Conservation (phyloP, 2,888 invertebrate species). For the Epiblema foenella region DNA sequence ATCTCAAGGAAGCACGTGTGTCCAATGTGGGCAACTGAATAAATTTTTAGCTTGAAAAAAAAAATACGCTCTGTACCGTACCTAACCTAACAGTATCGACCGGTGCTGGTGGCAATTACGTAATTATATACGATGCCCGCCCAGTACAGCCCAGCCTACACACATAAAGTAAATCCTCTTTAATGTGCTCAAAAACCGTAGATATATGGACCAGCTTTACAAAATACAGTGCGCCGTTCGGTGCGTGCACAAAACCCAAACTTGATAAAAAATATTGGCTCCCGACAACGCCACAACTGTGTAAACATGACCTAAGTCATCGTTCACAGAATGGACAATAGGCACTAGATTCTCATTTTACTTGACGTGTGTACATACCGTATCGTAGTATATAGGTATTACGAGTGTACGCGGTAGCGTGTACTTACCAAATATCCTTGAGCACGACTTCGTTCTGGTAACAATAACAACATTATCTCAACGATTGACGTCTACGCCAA, state of each 20-base stretch:
- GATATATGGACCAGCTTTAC: too few relatives aligned
- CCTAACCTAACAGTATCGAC: too few relatives aligned
- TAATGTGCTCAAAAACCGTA: too few relatives aligned
- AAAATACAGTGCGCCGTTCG: too few relatives aligned
- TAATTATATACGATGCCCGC: too few relatives aligned
- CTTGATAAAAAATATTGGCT: neutral
- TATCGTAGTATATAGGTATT: slow-evolving; percentile 12
- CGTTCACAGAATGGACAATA: slow-evolving; percentile 9
- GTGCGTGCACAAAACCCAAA: neutral
- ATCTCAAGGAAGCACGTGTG: too few relatives aligned
- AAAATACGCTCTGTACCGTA: too few relatives aligned
- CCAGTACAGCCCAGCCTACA: too few relatives aligned
- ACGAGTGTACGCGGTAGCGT: neutral
- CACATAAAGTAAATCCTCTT: too few relatives aligned
- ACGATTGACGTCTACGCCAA: slow-evolving; percentile 4
- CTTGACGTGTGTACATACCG: slow-evolving; percentile 11
- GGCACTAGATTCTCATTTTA: slow-evolving; percentile 1
- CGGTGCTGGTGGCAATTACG: too few relatives aligned
- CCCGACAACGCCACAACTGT: neutral
- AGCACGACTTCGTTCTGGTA: neutral
- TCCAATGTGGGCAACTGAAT: too few relatives aligned
- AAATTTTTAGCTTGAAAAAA: too few relatives aligned
- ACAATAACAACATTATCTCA: slow-evolving; percentile 20
- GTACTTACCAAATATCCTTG: slow-evolving; percentile 21
- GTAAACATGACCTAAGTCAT: slow-evolving; percentile 6